These are phyloP conservation scores for Crax fasciolata DNA, from an alignment of 2,797 vertebrate species.

Conservation along the genomic window DNA sequence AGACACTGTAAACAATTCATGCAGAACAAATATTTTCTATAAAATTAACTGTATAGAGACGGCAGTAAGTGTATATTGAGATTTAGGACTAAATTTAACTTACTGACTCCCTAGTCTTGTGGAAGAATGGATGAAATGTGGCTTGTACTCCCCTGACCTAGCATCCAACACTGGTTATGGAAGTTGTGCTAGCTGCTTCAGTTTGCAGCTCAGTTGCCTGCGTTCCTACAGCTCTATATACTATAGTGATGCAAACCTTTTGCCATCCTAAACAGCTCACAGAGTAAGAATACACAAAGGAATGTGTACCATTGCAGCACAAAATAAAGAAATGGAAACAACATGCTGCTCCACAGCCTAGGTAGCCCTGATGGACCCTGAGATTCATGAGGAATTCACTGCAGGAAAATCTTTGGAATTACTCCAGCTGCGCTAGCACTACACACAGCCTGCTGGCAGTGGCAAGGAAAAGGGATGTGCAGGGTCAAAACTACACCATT, in stretches of 20 bases:
- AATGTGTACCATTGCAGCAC: not conserved
- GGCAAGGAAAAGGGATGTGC: not conserved
- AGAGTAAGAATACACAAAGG: not conserved
- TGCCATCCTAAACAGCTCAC: not conserved
- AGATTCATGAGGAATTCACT: not conserved
- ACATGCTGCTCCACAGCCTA: not conserved
- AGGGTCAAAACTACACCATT: not conserved
- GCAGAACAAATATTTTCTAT: not conserved
- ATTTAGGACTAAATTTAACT: not conserved
- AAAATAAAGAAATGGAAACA: not conserved
- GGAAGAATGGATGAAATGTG: not conserved
- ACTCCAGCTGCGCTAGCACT: not conserved
- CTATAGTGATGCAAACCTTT: not conserved
- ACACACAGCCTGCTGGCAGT: not conserved
- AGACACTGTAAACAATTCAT: not conserved
- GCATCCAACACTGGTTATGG: not conserved
- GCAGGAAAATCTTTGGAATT: slow-evolving; percentile 15
- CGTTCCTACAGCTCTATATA: not conserved
- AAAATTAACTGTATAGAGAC: not conserved
- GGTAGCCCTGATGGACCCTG: not conserved
- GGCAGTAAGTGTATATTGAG: not conserved
- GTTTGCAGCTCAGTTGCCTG: not conserved
- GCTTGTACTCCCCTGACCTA: not conserved
- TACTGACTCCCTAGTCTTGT: not conserved
- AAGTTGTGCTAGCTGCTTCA: not conserved